Evolutionary conservation across 2,113 vertebrate species (phyloP), one percentile per base, ranked within the genome.

Genomic region (Gila orcuttii): DNA sequence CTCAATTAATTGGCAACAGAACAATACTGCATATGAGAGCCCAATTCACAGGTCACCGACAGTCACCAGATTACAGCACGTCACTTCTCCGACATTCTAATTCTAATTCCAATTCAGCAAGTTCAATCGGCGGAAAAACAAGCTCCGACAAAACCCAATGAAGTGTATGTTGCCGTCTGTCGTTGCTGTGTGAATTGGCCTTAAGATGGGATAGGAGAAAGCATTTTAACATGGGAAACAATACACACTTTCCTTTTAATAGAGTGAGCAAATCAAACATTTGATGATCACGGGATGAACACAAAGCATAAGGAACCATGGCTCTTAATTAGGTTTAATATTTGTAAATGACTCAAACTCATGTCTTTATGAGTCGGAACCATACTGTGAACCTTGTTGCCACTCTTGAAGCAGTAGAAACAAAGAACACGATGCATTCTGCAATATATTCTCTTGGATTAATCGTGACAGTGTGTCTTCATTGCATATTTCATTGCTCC

Each of bases 381-480:
- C 42, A 13, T 11, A 45, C 78, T 28, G 36, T 28, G 57, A 31
- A 64, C n/a, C 59, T 80, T 45, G 8, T 10, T 23, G 42, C 42
- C 79, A 21, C 31, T 36, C 11, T 68, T 31, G 10, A 47, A 47
- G 17, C 23, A 52, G 11, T 15, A 23, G 21, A 77, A 78, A 36
- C 31, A 78, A 55, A 66, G 28, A 42, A 47, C 69, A 59, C n/a
- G 42, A 79, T 79, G 33, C 23, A 66, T 66, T 50, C 60, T 68
- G 62, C n/a, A 0, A 28, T 66, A 21, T 66, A 66, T 47, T 47
- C 59, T 68, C 10, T 62, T 50, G 79, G 79, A 82, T 28, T 79
- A 19, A n/a, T 42, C 42, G 17, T 85, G 45, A 55, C 74, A 71
- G 15, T 6, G 17, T 64, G 28, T 25, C 9, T 8, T 60, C 33